phyloP scores from a whole-genome alignment of 2,797 vertebrate genomes.

The Adrianichthys oophorus region DNA sequence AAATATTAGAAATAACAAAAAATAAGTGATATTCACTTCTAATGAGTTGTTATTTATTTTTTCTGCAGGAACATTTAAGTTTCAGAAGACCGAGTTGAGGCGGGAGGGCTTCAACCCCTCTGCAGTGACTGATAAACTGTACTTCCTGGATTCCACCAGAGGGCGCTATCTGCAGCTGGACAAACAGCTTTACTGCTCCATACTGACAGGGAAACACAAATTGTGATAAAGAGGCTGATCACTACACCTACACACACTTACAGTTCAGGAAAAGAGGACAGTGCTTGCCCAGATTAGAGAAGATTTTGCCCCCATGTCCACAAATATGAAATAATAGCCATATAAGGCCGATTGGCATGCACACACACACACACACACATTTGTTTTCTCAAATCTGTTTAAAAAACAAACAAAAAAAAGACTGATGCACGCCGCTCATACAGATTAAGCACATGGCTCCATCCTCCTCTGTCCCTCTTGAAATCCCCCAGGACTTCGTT shows the following conservation, averaged over 20 bases:
- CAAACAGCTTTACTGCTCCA: constrained; percentile 77
- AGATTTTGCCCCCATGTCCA: constrained; percentile 21
- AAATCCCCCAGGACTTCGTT: constrained; percentile 47
- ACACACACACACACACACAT: constrained; percentile 15
- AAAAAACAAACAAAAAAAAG: constrained; percentile 11
- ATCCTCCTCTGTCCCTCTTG: constrained; percentile 35
- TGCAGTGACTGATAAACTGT: constrained; percentile 85
- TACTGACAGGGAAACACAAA: constrained; percentile 89
- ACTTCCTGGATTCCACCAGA: constrained; percentile 89
- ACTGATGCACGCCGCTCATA: constrained; percentile 24
- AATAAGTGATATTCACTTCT: background rate
- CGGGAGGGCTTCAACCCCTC: constrained; percentile 87
- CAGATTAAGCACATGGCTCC: constrained; percentile 18
- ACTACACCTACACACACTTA: constrained; percentile 25
- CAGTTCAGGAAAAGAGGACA: background rate
- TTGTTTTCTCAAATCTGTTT: constrained; percentile 22
- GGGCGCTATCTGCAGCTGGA: constrained; percentile 83
- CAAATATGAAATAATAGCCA: constrained; percentile 52
- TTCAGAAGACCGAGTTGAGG: constrained; percentile 92
- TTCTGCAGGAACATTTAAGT: constrained; percentile 91
- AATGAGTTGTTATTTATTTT: background rate
- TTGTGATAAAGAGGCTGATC: constrained; percentile 76
- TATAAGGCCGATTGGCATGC: constrained; percentile 31
- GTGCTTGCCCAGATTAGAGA: constrained; percentile 35
- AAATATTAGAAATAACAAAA: background rate